These are phyloP conservation scores for Tryphoninae sp. DNA, from an alignment of 2,888 invertebrate genomes.

Conservation along the genomic window DNA sequence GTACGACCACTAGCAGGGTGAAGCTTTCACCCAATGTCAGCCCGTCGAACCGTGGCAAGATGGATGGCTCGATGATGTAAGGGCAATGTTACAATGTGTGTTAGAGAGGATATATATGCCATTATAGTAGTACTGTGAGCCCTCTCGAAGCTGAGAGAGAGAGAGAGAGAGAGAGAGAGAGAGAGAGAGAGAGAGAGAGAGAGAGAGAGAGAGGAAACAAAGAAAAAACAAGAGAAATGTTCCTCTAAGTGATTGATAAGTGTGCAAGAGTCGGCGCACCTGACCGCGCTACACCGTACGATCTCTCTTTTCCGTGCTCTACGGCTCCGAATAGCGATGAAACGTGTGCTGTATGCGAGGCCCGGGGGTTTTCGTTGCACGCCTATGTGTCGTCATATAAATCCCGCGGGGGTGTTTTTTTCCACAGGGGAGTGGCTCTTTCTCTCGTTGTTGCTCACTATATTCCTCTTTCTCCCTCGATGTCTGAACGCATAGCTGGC, in stretches of 20 bases:
- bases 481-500: not conserved
- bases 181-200: not conserved
- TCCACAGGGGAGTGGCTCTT: not conserved
- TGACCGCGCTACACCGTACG: slow-evolving; percentile 65
- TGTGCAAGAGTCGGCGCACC: slow-evolving; percentile 67
- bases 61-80: slow-evolving; percentile 67
- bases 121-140: slow-evolving; percentile 45
- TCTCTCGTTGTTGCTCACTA: not conserved
- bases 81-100: slow-evolving; percentile 57
- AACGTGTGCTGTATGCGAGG: not conserved
- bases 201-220: slow-evolving; percentile 1
- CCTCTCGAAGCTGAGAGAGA: slow-evolving; percentile 42
- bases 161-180: not conserved
- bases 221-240: slow-evolving; percentile 50
- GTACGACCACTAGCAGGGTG: slow-evolving; percentile 14
- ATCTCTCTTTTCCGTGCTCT: slow-evolving; percentile 58
- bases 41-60: slow-evolving; percentile 69
- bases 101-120: slow-evolving; percentile 29
- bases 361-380: not conserved
- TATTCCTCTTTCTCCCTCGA: no score
- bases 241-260: slow-evolving; percentile 74
- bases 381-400: slow-evolving; percentile 3
- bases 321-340: slow-evolving; percentile 12
- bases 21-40: slow-evolving; percentile 64
- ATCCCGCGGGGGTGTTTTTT: slow-evolving; percentile 5